Evolutionary conservation across 92 coral and sea anemone genomes (phyloP), one percentile per base, ranked within the genome.

Genomic region (Actinostola sp.): DNA sequence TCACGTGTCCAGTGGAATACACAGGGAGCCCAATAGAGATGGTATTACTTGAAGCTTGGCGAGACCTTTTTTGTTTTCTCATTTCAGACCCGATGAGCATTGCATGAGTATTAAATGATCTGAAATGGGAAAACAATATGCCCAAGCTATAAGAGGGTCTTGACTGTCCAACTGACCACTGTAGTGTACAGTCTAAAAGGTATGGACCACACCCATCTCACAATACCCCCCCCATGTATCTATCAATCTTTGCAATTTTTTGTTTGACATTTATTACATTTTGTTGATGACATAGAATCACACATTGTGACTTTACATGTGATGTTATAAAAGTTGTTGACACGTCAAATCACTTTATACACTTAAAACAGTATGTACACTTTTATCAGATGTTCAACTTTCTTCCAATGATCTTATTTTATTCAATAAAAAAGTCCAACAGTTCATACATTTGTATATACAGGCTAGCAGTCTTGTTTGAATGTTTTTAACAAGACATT

Each of bases 11-110:
- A 2, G 25, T 53, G 8, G 29, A 20, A 7, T 53, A 53, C 29
- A 53, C 60, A 53, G 60, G 60, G 15, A 9, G 29, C 60, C 60
- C 60, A 53, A 28, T 41, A 41, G 15, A 41, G 15, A 41, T 41
- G 15, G 46, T 15, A 8, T 41, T 41, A 41, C 15, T 41, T 8
- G n/a, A n/a, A n/a, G n/a, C n/a, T n/a, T n/a, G n/a, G n/a, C n/a
- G n/a, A n/a, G n/a, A n/a, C n/a, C n/a, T n/a, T n/a, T n/a, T n/a
- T n/a, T n/a, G n/a, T n/a, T n/a, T n/a, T n/a, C n/a, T n/a, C n/a
- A n/a, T n/a, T n/a, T n/a, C n/a, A n/a, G n/a, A n/a, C n/a, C n/a
- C n/a, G n/a, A n/a, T n/a, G n/a, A n/a, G n/a, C n/a, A n/a, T n/a
- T n/a, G n/a, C n/a, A n/a, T n/a, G n/a, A n/a, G n/a, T n/a, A n/a